Evolutionary conservation across 2,797 vertebrate species (phyloP), one percentile per base, ranked within the genome.

Genomic region (Alexandromys oeconomus): DNA sequence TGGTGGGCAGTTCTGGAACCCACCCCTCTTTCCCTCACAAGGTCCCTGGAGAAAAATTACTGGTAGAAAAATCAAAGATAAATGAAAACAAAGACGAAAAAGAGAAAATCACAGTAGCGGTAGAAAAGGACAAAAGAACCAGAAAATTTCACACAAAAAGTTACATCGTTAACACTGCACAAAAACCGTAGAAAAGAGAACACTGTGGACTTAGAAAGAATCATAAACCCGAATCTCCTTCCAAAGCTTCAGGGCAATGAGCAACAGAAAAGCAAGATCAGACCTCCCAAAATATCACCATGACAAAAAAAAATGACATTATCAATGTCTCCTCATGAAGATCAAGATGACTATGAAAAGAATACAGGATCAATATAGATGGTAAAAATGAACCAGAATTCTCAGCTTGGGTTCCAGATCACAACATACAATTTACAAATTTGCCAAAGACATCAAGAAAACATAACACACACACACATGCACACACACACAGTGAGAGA

Each of bases 361-460:
- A 43, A 84, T 14, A 73, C 76, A 78, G 59, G 13, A 86, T 69
- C 6, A 79, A 25, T 57, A 65, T 0, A 80, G n/a, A 43, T 3
- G 87, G 74, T 37, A 69, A 77, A 89, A 81, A 54, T 46, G 91
- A 9, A 29, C 34, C 43, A 51, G 59, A n/a, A 92, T 94, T 69
- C 61, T 25, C 19, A 59, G 19, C 51, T 63, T 21, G 43, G 78
- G 85, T 91, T 57, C 34, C 31, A 74, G 76, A 89, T 78, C 34
- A 65, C 3, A 25, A 37, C 31, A 63, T 25, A 46, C 4, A 81
- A 54, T 74, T 78, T 67, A 51, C 59, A 86, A 86, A 87, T 85
- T 77, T 85, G 12, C 43, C 74, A 71, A 89, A 93, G 73, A 91
- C 34, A n/a, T 43, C n/a, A 73, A 92, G 69, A 89, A 93, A 88